Base-by-base conservation (phyloP, 1,140 invertebrate species). In the Pogonus chalceus region DNA sequence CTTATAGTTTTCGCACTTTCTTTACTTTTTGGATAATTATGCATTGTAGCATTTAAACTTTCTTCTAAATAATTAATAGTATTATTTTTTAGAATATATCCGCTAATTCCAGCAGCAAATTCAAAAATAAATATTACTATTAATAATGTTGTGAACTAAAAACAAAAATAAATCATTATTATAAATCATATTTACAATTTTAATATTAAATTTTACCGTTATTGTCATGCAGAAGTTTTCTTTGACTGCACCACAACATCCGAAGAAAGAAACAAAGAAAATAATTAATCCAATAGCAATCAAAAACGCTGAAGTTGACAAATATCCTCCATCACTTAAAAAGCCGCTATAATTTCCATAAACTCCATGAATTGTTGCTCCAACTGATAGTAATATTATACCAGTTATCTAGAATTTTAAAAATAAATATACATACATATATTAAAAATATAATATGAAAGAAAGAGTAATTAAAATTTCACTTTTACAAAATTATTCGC, bases 191-290 rank as follows among this genome's bases (percentile, higher is more conserved):
- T 22, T 23, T 49, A 49, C 23, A 37, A 24, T 49, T 49, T 43
- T 26, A 1, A 16, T 16, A 35, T 43, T 22, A 23, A 22, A 54
- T 56, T 72, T 77, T 72, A 87, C 84, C 20, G 86, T 88, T 16
- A 86, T 77, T 39, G 90, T 84, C 85, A 91, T 88, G 72, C 87
- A 90, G 57, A 85, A 81, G 65, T 85, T 89, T 69, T 92, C 88
- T 62, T 87, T 87, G 1, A 89, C 72, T 16, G 89, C 88, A 18
- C 90, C 90, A 58, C 88, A 92, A 71, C 89, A 92, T 56, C 90
- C 90, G 56, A 92, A 84, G 75, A 91, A 90, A 22, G 88, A 84
- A 10, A 90, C 85, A 35, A 90, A 72, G 64, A 90, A 87, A 59
- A 90, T 83, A 47, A 89, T 79, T 9, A 82, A 68, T 14, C 88